Evolutionary conservation across 2,888 invertebrate genomes (phyloP).

Genomic region (Stramonita haemastoma): DNA sequence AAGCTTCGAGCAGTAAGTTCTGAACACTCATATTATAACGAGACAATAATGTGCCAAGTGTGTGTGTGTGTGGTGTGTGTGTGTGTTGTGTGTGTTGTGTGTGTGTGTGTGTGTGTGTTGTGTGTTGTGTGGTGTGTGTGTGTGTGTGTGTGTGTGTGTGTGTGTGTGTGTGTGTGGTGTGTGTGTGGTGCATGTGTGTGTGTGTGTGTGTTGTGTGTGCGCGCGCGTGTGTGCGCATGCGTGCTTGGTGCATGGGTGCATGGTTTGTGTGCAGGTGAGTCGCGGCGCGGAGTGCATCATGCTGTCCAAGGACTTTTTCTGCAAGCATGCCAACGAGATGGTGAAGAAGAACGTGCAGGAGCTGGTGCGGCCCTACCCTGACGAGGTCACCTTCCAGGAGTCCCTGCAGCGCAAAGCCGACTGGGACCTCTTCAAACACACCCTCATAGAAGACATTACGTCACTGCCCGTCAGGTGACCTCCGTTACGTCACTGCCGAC

Average conservation of each 20-base stretch:
- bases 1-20: no score
- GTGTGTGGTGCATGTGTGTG: no score
- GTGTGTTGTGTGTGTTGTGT: no score
- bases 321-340: conserved; percentile 70
- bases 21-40: no score
- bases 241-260: no score
- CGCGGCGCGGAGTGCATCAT: conserved; percentile 75
- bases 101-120: no score
- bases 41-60: no score
- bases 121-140: no score
- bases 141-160: no score
- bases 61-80: no score
- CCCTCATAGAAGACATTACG: conserved; percentile 61
- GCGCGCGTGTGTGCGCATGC: no score
- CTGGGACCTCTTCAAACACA: conserved; percentile 70
- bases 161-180: background rate
- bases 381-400: conserved; percentile 70
- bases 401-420: conserved; percentile 73
- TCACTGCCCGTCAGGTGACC: conserved; percentile 32
- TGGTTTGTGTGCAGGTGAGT: conserved; percentile 63
- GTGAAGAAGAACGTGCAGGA: conserved; percentile 67
- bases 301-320: conserved; percentile 73
- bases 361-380: conserved; percentile 70
- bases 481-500: background rate
- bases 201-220: no score